These are phyloP conservation scores for Mormoops blainvillei DNA, from an alignment of 2,113 vertebrate genomes.

Conservation along the genomic window DNA sequence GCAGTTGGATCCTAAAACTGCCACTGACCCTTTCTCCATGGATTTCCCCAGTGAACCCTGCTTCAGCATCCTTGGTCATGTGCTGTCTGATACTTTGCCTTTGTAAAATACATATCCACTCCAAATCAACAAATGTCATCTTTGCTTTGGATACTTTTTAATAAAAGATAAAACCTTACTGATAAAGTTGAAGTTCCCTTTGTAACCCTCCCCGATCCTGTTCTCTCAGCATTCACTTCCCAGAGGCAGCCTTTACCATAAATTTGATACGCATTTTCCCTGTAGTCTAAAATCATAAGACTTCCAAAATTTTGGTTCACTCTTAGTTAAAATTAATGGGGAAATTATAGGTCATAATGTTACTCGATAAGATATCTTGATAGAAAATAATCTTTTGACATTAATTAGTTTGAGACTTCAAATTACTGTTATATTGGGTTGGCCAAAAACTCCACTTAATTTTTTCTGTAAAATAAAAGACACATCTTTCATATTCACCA, in stretches of 20 bases:
- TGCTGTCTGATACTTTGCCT: not conserved
- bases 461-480: no score
- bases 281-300: not conserved
- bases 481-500: no score
- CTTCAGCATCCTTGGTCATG: not conserved
- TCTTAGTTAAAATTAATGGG: constrained; percentile 24
- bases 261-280: not conserved
- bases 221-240: not conserved
- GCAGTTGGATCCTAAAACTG: not conserved
- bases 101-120: not conserved
- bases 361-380: not conserved
- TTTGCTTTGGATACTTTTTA: not conserved
- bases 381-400: constrained; percentile 5
- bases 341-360: not conserved
- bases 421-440: not conserved
- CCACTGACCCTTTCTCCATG: not conserved
- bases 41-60: not conserved
- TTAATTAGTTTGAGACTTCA: not conserved
- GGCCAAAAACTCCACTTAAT: no score
- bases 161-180: not conserved
- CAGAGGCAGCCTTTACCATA: not conserved
- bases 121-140: not conserved
- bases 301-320: not conserved
- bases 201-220: not conserved
- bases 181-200: not conserved